Percentiles rank a stretch among this genome's conserved stretches.
phyloP scores from a whole-genome alignment of 30 jellyfish, hydroid and myxozoan genomes.

The Cassiopea xamachana region DNA sequence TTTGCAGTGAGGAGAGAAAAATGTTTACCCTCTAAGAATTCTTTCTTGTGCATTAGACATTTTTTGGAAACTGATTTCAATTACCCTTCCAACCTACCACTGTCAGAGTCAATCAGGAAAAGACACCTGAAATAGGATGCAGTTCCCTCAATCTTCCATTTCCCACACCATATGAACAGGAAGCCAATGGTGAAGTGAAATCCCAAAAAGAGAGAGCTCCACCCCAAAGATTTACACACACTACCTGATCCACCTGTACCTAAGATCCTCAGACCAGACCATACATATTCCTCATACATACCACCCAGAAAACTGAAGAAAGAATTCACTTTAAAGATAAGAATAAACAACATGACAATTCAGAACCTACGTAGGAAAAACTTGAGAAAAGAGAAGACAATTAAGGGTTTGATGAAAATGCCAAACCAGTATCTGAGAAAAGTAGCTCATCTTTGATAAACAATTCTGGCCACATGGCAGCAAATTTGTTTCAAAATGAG shows the following conservation, averaged over 20 bases:
- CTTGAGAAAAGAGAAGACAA: background rate
- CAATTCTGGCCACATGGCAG: constrained; percentile 40
- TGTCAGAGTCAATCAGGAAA: constrained; percentile 11
- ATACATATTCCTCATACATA: constrained; percentile 5
- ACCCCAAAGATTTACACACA: background rate
- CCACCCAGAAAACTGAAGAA: constrained; percentile 4
- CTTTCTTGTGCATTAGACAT: background rate
- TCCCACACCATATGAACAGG: constrained; percentile 39
- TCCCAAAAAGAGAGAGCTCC: background rate
- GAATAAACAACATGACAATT: background rate
- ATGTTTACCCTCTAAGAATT: constrained; percentile 17
- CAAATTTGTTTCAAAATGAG: constrained; percentile 23
- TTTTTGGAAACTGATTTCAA: constrained; percentile 8
- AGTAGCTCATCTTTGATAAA: constrained; percentile 2
- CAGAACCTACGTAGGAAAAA: constrained; percentile 15
- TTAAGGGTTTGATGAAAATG: constrained; percentile 21
- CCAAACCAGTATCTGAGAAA: background rate
- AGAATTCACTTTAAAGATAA: background rate
- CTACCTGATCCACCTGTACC: background rate
- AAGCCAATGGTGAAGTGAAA: constrained; percentile 18
- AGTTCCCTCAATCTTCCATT: constrained; percentile 49
- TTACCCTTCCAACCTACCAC: constrained; percentile 4
- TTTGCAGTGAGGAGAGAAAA: constrained; percentile 17
- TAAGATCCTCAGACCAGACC: background rate
- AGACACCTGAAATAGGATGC: constrained; percentile 36